Base-by-base conservation (phyloP, 2,888 invertebrate species). In the Agrilus biguttatus region DNA sequence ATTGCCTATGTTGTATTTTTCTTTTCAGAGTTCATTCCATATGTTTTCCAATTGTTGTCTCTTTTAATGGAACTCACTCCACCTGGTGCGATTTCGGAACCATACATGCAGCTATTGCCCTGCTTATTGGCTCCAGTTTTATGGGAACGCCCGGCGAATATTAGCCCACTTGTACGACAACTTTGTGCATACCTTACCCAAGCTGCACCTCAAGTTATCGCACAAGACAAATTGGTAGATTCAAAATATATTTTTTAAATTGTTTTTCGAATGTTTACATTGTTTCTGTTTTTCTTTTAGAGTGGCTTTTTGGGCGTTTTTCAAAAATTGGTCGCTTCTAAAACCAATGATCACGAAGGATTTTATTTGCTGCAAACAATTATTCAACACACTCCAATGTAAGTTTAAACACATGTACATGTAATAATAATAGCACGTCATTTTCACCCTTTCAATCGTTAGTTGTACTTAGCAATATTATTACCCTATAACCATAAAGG, bases 1-100 rank as follows among this genome's bases (percentile, higher is more conserved):
- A 19, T 14, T 14, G 4, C 17, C 17, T 4, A 19, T 14, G 12
- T 8, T 10, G 23, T n/a, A 33, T 23, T n/a, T 14, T 39, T 48
- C 10, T n/a, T 54, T 50, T 17, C 74, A 79, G 97, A 97, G 65
- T 96, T 98, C 70, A 87, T 96, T 68, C 97, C 97, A 0, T 98
- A 98, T 67, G 91, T 95, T 38, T 96, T 98, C 65, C 98, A 98
- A 86, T 82, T 98, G 68, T 70, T 97, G 35, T 90, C 95, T 0
- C 70, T 96, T 14, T 69, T 96, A 44, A 73, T 97, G 68, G 95
- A 95, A 65, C 67, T 84, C 46, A 56, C 62, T 14, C 62, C 58
- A 28, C 56, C 55, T 44, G 71, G 71, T 4, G 64, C 72, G 21
- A 73, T 83, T 47, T 86, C 91, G 13, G 85, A 83, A 44, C 79